Evolutionary conservation across 2,113 vertebrate species (phyloP).

Genomic region (Seriola aureovittata): DNA sequence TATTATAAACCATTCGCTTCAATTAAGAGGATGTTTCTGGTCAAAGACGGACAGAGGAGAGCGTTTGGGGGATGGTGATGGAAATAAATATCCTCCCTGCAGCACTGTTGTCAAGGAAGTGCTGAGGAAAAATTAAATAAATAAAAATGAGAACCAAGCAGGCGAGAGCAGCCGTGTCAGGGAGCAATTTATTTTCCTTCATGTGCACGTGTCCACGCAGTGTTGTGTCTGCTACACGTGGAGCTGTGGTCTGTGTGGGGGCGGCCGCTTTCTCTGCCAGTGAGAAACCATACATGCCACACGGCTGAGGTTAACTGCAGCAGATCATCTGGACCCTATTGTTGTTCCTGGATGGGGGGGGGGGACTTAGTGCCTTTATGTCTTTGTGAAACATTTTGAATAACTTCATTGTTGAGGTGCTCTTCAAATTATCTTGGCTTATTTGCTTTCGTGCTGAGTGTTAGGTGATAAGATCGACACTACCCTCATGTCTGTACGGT

Average conservation of each 20-base stretch:
- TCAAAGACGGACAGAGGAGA: neutral
- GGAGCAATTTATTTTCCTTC: constrained; percentile 13
- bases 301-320: constrained; percentile 42
- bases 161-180: neutral
- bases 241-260: constrained; percentile 24
- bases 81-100: constrained; percentile 9
- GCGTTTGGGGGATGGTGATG: neutral
- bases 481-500: too few relatives aligned
- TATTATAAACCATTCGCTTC: constrained; percentile 11
- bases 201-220: constrained; percentile 29
- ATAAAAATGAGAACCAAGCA: neutral
- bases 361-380: too few relatives aligned
- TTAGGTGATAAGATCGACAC: too few relatives aligned
- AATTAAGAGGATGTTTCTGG: neutral
- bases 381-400: too few relatives aligned
- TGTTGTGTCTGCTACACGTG: constrained; percentile 24
- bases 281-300: neutral
- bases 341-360: neutral
- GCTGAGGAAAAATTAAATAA: neutral
- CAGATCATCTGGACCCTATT: constrained; percentile 30
- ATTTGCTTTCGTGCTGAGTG: too few relatives aligned
- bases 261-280: constrained; percentile 16
- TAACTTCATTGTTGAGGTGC: too few relatives aligned
- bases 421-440: too few relatives aligned
- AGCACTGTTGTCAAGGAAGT: constrained; percentile 3